Evolutionary conservation across 2,797 vertebrate species (phyloP).

Genomic region (Halcyon leucocephala): DNA sequence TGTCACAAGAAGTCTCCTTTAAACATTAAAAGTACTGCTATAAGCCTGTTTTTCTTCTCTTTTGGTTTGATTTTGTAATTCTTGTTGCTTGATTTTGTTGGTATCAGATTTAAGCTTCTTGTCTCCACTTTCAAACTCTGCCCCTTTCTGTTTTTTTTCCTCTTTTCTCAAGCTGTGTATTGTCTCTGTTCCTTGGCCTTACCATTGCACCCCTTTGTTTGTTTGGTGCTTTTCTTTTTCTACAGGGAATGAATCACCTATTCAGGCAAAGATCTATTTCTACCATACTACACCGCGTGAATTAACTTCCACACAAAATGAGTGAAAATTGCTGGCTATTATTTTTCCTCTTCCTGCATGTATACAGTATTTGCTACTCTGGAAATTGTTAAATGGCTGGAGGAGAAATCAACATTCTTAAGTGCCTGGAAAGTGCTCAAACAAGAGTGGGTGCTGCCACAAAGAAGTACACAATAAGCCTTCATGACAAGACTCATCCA

Average conservation of each 20-base stretch:
- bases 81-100: not conserved
- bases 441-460: not conserved
- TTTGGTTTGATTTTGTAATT: constrained; percentile 18
- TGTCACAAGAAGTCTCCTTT: constrained; percentile 26
- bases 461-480: not conserved
- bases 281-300: not conserved
- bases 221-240: not conserved
- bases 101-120: not conserved
- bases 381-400: not conserved
- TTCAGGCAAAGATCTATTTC: not conserved
- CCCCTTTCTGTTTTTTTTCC: not conserved
- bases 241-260: not conserved
- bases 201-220: not conserved
- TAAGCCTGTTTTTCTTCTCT: not conserved
- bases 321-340: not conserved
- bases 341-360: not conserved
- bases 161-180: not conserved
- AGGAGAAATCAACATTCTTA: constrained; percentile 14
- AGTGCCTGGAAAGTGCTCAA: constrained; percentile 10
- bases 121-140: not conserved
- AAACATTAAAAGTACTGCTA: constrained; percentile 2
- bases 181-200: not conserved
- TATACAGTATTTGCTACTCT: not conserved
- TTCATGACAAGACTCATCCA: not conserved
- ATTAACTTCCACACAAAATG: not conserved